Evolutionary conservation across 2,888 invertebrate species (phyloP).

Genomic region (Corythucha ciliata): DNA sequence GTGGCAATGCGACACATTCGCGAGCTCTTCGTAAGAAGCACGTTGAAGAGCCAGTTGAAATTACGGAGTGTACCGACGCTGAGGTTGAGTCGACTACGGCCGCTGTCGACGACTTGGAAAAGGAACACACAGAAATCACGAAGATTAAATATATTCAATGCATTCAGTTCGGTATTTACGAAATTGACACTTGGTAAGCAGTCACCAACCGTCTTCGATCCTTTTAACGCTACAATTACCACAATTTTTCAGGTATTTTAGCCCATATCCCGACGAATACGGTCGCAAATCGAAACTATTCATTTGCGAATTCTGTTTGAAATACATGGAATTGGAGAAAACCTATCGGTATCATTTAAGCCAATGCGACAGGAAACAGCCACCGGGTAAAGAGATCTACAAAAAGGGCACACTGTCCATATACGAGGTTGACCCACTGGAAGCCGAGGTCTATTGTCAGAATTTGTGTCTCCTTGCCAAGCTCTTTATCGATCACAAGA

Average conservation of each 20-base stretch:
- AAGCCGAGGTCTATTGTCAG: slow-evolving; percentile 93
- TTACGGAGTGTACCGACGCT: background rate
- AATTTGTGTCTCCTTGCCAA: slow-evolving; percentile 92
- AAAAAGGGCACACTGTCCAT: slow-evolving; percentile 88
- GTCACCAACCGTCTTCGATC: too few species aligned
- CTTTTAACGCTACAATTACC: too few species aligned
- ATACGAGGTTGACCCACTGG: slow-evolving; percentile 94
- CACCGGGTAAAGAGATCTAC: slow-evolving; percentile 94
- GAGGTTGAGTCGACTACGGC: slow-evolving; percentile 15
- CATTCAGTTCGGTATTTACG: slow-evolving; percentile 74
- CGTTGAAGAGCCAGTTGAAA: background rate
- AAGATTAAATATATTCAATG: slow-evolving; percentile 91
- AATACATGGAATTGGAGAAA: slow-evolving; percentile 89
- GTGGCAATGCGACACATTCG: background rate
- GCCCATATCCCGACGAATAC: slow-evolving; percentile 96
- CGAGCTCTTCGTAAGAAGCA: background rate
- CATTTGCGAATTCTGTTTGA: slow-evolving; percentile 94
- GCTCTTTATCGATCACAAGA: slow-evolving; percentile 94
- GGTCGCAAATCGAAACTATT: slow-evolving; percentile 85
- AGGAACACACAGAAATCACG: slow-evolving; percentile 88
- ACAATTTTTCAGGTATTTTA: too few species aligned
- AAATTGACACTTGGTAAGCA: slow-evolving; percentile 99
- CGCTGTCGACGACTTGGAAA: slow-evolving; percentile 78
- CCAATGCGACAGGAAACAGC: slow-evolving; percentile 47
- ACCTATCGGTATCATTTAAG: slow-evolving; percentile 75